phyloP scores from a whole-genome alignment of 1,140 invertebrate genomes.

The Drosophila pallidifrons region DNA sequence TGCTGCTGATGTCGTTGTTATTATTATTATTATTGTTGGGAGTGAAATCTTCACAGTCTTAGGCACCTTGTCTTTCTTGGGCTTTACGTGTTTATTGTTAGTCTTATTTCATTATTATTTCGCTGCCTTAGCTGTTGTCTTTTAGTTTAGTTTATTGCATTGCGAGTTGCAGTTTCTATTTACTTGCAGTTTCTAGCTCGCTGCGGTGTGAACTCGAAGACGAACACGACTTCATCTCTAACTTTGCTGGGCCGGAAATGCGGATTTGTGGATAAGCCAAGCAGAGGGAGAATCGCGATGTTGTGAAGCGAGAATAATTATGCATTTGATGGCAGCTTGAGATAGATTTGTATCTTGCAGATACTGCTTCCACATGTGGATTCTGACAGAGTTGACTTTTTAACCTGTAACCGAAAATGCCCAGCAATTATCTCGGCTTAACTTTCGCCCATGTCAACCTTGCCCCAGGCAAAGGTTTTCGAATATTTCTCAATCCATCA shows the following conservation, averaged over 20 bases:
- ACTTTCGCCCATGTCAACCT: slow-evolving; percentile 1
- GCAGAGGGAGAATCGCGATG: not conserved
- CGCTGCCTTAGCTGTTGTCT: slow-evolving; percentile 18
- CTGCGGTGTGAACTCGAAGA: slow-evolving; percentile 55
- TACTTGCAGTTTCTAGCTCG: slow-evolving; percentile 78
- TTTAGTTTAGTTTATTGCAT: slow-evolving; percentile 38
- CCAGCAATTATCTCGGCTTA: not conserved
- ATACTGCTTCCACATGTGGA: not conserved
- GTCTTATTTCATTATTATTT: slow-evolving; percentile 67
- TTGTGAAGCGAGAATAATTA: not conserved
- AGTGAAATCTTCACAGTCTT: slow-evolving; percentile 72
- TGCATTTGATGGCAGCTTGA: not conserved
- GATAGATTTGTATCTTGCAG: not conserved
- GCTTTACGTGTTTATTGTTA: slow-evolving; percentile 73
- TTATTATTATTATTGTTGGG: slow-evolving; percentile 47
- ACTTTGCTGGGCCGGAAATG: slow-evolving; percentile 33
- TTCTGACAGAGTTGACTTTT: not conserved
- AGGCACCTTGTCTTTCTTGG: slow-evolving; percentile 29
- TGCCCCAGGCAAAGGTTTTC: not conserved
- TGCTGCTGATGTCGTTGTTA: slow-evolving; percentile 53
- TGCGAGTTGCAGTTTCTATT: slow-evolving; percentile 71
- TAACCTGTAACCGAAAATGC: not conserved
- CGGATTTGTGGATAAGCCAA: slow-evolving; percentile 7
- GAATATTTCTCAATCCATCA: not conserved
- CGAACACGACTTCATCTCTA: not conserved